A percentile compares a stretch with the other conserved stretches of the same genome.
Evolutionary conservation across 1,140 invertebrate species (phyloP).

Genomic region (Camponotus pennsylvanicus): DNA sequence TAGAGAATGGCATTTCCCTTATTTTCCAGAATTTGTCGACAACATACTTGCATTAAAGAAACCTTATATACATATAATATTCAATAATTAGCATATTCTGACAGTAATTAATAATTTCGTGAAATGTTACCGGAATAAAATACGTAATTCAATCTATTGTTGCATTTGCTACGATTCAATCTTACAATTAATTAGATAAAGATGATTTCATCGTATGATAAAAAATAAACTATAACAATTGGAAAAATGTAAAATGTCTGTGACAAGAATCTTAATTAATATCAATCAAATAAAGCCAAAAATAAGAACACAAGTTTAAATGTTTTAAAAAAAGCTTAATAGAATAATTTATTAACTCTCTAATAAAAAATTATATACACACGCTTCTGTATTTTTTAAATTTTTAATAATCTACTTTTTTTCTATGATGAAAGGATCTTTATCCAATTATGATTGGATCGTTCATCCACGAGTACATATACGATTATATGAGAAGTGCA

Average conservation of each 20-base stretch:
- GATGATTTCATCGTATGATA: background rate
- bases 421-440: background rate
- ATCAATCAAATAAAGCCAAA: background rate
- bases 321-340: background rate
- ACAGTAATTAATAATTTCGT: constrained; percentile 14
- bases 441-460: constrained; percentile 13
- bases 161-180: background rate
- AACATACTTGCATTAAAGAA: background rate
- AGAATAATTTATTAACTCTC: background rate
- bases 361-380: background rate
- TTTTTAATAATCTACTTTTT: constrained; percentile 19
- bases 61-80: background rate
- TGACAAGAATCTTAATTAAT: no score
- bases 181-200: background rate
- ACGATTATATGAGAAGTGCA: constrained; percentile 51
- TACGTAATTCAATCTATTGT: background rate
- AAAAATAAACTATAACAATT: constrained; percentile 1
- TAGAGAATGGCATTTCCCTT: background rate
- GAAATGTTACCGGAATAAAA: background rate
- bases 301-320: background rate
- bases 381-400: background rate
- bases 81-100: constrained; percentile 43
- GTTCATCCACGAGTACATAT: constrained; percentile 24
- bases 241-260: background rate
- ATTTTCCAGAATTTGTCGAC: constrained; percentile 5